phyloP scores from a whole-genome alignment of 2,113 vertebrate genomes.

The Mastomys coucha region DNA sequence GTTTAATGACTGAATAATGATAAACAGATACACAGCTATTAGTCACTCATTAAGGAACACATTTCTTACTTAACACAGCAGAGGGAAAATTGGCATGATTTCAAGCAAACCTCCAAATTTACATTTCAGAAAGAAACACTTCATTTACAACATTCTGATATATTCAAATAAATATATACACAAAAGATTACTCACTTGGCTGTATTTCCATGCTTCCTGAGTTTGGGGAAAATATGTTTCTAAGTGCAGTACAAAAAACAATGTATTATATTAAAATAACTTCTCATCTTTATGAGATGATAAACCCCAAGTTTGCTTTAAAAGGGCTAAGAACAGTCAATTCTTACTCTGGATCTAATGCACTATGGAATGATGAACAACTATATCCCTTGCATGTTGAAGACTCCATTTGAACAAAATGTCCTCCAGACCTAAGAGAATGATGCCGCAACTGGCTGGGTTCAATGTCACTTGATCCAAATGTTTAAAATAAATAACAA shows the following conservation, averaged over 20 bases:
- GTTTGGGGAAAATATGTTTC: conserved; percentile 10
- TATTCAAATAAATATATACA: conserved; percentile 63
- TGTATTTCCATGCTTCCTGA: conserved; percentile 56
- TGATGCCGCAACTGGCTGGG: not conserved
- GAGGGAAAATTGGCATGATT: conserved; percentile 54
- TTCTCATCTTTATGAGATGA: conserved; percentile 52
- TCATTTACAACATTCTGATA: conserved; percentile 67
- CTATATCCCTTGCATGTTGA: not conserved
- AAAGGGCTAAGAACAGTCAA: not conserved
- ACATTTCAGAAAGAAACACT: conserved; percentile 65
- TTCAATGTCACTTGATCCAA: not conserved
- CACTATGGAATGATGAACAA: not conserved
- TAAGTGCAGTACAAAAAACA: conserved; percentile 22
- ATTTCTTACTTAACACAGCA: conserved; percentile 47
- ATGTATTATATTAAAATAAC: conserved; percentile 53
- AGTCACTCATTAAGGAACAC: conserved; percentile 65
- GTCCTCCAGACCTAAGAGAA: not conserved
- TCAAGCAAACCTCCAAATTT: conserved; percentile 68
- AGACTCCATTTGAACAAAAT: not conserved
- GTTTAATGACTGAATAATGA: conserved; percentile 61
- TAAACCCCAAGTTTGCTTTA: conserved; percentile 30
- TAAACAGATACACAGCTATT: conserved; percentile 57
- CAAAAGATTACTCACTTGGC: conserved; percentile 62
- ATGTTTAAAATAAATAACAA: not conserved
- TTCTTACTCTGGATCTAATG: not conserved